A percentile compares a stretch with the other conserved stretches of the same genome.
phyloP scores from a whole-genome alignment of 2,888 invertebrate genomes.

The Melieria omissa region DNA sequence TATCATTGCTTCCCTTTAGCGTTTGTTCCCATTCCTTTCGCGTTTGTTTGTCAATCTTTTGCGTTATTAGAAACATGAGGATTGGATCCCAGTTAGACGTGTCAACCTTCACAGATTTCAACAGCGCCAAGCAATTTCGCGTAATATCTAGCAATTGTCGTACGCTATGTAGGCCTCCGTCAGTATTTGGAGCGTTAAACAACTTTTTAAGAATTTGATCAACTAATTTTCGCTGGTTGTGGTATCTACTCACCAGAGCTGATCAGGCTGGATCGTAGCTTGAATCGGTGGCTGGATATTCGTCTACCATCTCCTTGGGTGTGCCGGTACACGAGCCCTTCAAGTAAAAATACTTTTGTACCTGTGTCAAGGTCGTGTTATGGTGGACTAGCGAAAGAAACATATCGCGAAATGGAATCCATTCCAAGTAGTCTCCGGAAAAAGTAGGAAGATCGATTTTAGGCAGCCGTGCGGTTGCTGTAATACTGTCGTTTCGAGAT shows the following conservation, averaged over 20 bases:
- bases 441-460: conserved; percentile 31
- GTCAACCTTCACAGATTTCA: conserved; percentile 11
- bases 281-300: conserved; percentile 18
- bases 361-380: conserved; percentile 26
- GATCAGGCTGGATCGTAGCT: conserved; percentile 21
- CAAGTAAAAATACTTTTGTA: conserved; percentile 38
- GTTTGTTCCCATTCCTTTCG: conserved; percentile 31
- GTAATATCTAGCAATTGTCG: conserved; percentile 13
- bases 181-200: conserved; percentile 20
- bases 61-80: conserved; percentile 11
- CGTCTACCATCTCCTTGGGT: conserved; percentile 25
- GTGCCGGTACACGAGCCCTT: conserved; percentile 32
- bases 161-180: conserved; percentile 5
- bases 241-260: conserved; percentile 13
- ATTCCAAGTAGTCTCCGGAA: conserved; percentile 30
- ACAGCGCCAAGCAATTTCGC: conserved; percentile 14
- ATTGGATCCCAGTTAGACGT: conserved; percentile 17
- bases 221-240: conserved; percentile 24
- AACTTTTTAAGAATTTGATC: conserved; percentile 14
- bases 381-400: conserved; percentile 33
- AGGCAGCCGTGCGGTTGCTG: conserved; percentile 13
- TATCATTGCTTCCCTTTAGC: conserved; percentile 10
- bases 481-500: neutral
- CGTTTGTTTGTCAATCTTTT: conserved; percentile 31
- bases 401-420: conserved; percentile 33